A percentile compares a stretch with the other conserved stretches of the same genome.
Evolutionary conservation across 2,113 vertebrate genomes (phyloP).

Genomic region (Upupa epops): DNA sequence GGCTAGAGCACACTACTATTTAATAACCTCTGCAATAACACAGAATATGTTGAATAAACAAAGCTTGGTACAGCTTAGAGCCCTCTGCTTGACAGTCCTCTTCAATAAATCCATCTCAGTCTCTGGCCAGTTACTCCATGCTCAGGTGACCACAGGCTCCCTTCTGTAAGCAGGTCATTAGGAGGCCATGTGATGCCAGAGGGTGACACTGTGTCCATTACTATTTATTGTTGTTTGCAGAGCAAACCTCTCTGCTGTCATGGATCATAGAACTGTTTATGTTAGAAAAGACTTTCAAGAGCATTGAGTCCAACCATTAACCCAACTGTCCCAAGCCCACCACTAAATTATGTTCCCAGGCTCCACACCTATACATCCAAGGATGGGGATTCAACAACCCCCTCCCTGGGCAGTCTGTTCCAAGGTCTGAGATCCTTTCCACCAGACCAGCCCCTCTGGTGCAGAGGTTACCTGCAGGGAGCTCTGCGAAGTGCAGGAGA

Average conservation of each 20-base stretch:
- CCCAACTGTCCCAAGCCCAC: no score
- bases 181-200: neutral
- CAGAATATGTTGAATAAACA: neutral
- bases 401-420: no score
- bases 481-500: neutral
- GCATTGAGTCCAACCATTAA: no score
- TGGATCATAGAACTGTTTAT: no score
- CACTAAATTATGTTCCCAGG: no score
- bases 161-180: neutral
- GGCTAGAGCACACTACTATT: neutral
- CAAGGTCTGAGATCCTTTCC: no score
- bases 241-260: neutral
- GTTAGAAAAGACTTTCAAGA: no score
- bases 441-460: neutral
- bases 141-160: neutral
- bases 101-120: neutral
- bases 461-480: neutral
- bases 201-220: neutral
- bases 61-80: neutral
- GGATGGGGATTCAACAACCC: no score
- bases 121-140: fast-evolving
- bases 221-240: neutral
- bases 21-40: neutral
- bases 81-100: neutral
- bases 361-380: no score